Evolutionary conservation across 2,797 vertebrate genomes (phyloP), one percentile per base, ranked within the genome.

Genomic region (Mastacembelus armatus): DNA sequence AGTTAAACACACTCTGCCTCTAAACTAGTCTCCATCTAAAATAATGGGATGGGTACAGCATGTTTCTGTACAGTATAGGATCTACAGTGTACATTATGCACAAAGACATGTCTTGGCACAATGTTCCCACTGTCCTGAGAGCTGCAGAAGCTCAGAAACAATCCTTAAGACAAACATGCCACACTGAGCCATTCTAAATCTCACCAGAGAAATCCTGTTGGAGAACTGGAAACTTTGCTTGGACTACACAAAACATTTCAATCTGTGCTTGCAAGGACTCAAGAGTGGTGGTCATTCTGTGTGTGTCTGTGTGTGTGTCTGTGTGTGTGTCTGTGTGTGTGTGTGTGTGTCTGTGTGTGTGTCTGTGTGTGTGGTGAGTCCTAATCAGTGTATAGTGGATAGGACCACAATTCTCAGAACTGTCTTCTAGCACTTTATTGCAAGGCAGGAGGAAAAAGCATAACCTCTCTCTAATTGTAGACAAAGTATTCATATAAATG

Each of bases 191-290:
- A 27, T 56, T 57, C 54, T 52, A 30, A 75, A 59, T 42, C 59
- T n/a, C 24, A 30, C 38, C 21, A 4, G 32, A 45, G 47, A 78
- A 82, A 74, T 66, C 44, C 59, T 60, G 65, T 51, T 61, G 33
- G 18, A 66, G 44, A 47, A 5, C 21, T 60, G 64, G 55, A 60
- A 51, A 59, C 65, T 27, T 54, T 59, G 45, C 39, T 69, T 30
- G 1, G 2, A 19, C 43, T 27, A 60, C 48, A 64, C 18, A 69
- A 62, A 77, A 58, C 32, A 55, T 60, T 58, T 62, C 38, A 29
- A 10, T 15, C 9, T 43, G 14, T 24, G 33, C 60, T 39, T 42
- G 29, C 5, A 32, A 29, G 12, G 19, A 32, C 26, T 48, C 36
- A 14, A 40, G n/a, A 57, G 21, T 11, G 10, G 27, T 27, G 12